Evolutionary conservation across 2,797 vertebrate genomes (phyloP).

Genomic region (Graptemys geographica): DNA sequence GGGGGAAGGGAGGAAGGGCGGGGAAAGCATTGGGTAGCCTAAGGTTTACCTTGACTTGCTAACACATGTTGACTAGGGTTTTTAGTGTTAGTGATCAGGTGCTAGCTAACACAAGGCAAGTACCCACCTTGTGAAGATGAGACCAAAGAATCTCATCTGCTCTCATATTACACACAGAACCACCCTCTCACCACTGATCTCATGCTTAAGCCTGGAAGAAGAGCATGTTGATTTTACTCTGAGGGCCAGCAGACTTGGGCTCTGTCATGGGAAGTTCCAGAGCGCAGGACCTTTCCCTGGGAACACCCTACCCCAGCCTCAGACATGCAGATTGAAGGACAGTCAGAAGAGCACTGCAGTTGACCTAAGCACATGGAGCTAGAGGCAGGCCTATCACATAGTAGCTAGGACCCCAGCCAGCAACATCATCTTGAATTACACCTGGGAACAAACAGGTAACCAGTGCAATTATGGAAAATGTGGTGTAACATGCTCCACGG

Average conservation of each 20-base stretch:
- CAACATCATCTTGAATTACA: neutral
- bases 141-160: neutral
- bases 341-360: neutral
- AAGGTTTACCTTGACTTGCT: neutral
- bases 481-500: neutral
- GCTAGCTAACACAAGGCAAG: neutral
- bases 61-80: rapidly evolving
- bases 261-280: neutral
- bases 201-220: neutral
- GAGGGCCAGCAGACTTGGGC: neutral
- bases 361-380: constrained; percentile 1
- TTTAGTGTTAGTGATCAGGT: neutral
- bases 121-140: neutral
- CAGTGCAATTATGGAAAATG: neutral
- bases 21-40: no score
- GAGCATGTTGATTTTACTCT: rapidly evolving
- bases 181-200: neutral
- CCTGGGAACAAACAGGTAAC: neutral
- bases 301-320: neutral
- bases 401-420: neutral
- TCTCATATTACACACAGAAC: rapidly evolving
- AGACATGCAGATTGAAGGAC: rapidly evolving
- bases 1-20: no score
- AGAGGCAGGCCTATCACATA: rapidly evolving
- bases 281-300: neutral